Base-by-base conservation (phyloP, 2,113 vertebrate species). In the Monarcha castaneiventris region DNA sequence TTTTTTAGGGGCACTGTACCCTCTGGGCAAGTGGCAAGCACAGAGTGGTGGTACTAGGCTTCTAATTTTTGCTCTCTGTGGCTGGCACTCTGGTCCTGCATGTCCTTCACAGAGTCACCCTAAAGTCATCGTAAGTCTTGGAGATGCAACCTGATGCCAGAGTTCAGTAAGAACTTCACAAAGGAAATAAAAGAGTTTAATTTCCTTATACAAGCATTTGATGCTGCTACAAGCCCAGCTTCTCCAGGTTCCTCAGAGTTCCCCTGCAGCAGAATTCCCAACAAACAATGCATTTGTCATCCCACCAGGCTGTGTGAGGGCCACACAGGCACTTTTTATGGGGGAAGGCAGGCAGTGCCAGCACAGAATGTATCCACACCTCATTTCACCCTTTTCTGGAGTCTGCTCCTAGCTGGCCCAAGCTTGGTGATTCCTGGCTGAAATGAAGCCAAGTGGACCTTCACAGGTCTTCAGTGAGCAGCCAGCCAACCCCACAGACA, bases 231-330 rank as follows among this genome's bases (percentile, higher is more conserved):
- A 6, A 46, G 18, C 16, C 19, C 23, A 44, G 19, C 17, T 56
- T 68, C 33, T 63, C 30, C 56, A 89, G 22, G 27, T 10, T 67
- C 16, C 49, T 63, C 16, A 33, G 55, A 25, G 2, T 48, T 84
- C 9, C 4, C 16, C n/a, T 39, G 20, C 13, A 63, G 19, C 30
- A 72, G 66, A 87, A 75, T 61, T 72, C n/a, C 49, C 18, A 46
- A 16, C 3, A 61, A 14, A 20, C 7, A 48, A 71, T 39, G 25
- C 5, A 13, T 46, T 30, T 66, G 13, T 19, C 4, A 8, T 41
- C 22, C 23, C 32, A 66, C 11, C 19, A 51, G 32, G 26, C 11
- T n/a, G 9, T 0, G 0, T 44, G 29, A 68, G 44, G 35, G 39
- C 37, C 35, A 81, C 21, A 6, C 0, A 2, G 49, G 10, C 6